Evolutionary conservation across 2,113 vertebrate species (phyloP), one percentile per base, ranked within the genome.

Genomic region (Hippocampus barbouri): DNA sequence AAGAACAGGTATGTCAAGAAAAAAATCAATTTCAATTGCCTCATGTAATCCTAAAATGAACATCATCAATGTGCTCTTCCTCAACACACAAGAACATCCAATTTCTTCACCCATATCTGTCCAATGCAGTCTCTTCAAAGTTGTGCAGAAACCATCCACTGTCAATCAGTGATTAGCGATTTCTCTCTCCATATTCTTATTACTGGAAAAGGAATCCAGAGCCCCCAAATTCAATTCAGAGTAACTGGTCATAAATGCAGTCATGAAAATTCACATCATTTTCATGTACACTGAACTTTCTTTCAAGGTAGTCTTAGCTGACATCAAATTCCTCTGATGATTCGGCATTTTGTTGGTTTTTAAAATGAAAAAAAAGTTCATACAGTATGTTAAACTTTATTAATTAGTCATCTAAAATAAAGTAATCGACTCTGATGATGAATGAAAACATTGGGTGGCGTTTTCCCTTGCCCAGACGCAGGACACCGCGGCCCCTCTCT

Each of bases 1-100:
- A 98, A 98, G 85, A 98, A 98, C 93, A 94, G 96, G 97, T 98
- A 88, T 86, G 91, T 84, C 15, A 56, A 70, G 43, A 56, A 20
- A 38, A 38, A 27, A 61, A 16, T 61, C 14, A 8, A 18, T 15
- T 61, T 34, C 27, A 61, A 34, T 34, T 20, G 59, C 7, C 27
- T 61, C 8, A 1, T 20, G 41, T 47, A 66, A 27, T 27, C 10
- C n/a, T 12, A 43, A 45, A 9, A 16, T 73, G 3, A 6, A 66
- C 8, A 27, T 23, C 2, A 65, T 27, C 10, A 47, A 45, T 47
- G 40, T 47, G 64, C 47, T 51, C 15, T 51, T 18, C 16, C 47
- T 51, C 47, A 56, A 56, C 23, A 21, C 53, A 54, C 21, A 23
- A 23, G n/a, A 56, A 56, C 21, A 23, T 56, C 59, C 10, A 7